Conservation (phyloP, 2,888 invertebrate species). For the Ganaspis brasiliensis region DNA sequence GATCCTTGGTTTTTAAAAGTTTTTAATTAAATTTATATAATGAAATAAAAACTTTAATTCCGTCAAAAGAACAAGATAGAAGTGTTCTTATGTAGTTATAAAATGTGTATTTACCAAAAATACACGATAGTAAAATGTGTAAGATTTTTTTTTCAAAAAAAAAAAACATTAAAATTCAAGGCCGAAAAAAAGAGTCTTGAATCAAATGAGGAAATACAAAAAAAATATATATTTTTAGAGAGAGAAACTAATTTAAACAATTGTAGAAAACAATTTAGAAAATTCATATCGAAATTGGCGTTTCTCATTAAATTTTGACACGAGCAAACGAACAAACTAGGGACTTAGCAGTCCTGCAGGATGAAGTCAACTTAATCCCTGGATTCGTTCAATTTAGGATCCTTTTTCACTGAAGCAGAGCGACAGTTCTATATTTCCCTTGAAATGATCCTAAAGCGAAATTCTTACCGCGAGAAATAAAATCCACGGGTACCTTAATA, state of each 20-base stretch:
- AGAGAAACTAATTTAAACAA: no score
- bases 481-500: slow-evolving; percentile 6
- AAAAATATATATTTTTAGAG: no score
- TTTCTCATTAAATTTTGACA: slow-evolving; percentile 29
- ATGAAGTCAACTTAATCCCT: slow-evolving; percentile 25
- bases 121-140: no score
- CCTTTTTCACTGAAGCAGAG: slow-evolving; percentile 6
- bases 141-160: no score
- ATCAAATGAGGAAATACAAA: no score
- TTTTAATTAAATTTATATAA: slow-evolving; percentile 2
- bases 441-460: slow-evolving; percentile 2
- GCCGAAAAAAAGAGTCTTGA: no score
- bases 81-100: no score
- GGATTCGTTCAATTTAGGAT: slow-evolving; percentile 30
- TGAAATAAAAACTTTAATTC: neutral
- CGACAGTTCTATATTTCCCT: slow-evolving; percentile 16
- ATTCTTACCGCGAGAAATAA: slow-evolving; percentile 23
- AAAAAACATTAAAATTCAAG: no score
- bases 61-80: no score
- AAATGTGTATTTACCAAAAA: no score
- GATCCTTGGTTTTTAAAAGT: neutral
- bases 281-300: neutral
- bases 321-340: slow-evolving; percentile 21
- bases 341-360: neutral
- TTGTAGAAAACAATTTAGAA: neutral